These are phyloP conservation scores for Hapalemur alaotrensis DNA, from an alignment of 2,797 vertebrate species.

Conservation along the genomic window DNA sequence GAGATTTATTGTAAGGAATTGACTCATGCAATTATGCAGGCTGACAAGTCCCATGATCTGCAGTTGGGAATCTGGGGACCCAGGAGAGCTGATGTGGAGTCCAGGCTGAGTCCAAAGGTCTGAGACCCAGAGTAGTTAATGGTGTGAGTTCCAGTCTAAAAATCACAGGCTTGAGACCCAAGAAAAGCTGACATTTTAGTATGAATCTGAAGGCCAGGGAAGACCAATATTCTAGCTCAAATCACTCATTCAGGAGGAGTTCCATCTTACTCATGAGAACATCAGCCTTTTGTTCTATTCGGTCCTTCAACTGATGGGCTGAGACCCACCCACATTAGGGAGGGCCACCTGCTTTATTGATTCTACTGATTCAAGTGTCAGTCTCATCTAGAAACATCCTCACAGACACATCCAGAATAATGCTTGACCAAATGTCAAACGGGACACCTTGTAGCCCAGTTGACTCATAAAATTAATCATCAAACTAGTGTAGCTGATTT, in stretches of 20 bases:
- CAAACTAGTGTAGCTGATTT: neutral
- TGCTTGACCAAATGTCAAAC: neutral
- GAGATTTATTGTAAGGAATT: neutral
- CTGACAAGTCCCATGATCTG: neutral
- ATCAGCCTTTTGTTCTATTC: neutral
- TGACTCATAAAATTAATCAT: neutral
- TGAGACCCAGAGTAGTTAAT: neutral
- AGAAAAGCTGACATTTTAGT: neutral
- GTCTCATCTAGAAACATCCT: neutral
- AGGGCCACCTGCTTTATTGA: neutral
- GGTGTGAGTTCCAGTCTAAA: neutral
- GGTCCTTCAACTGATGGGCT: neutral
- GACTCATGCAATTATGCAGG: neutral
- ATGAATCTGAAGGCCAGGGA: neutral
- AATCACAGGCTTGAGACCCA: neutral
- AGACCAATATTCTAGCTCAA: neutral
- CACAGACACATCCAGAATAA: neutral
- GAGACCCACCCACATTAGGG: neutral
- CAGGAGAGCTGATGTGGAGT: neutral
- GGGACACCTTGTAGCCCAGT: neutral
- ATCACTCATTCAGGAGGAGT: neutral
- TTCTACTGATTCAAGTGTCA: neutral
- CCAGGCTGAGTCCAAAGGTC: neutral
- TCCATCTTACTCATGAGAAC: neutral
- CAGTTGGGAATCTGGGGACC: neutral